A percentile compares a stretch with the other conserved stretches of the same genome.
Evolutionary conservation across 2,113 vertebrate species (phyloP).

Genomic region (Nanorana parkeri): DNA sequence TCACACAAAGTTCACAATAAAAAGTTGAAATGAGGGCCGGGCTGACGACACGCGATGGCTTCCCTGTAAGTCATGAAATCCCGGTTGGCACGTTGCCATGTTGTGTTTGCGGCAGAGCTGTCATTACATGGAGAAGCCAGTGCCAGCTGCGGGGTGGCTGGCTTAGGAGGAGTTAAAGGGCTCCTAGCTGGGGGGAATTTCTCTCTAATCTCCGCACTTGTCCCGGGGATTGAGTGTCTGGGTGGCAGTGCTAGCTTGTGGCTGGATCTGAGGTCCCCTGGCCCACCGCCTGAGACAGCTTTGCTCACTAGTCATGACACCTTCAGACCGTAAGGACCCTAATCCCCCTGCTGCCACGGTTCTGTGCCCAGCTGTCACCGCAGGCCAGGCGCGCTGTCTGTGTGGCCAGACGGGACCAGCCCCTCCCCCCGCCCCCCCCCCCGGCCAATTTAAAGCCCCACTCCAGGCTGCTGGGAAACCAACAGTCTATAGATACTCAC

Average conservation of each 20-base stretch:
- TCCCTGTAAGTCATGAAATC: too few species aligned
- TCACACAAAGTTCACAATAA: too few species aligned
- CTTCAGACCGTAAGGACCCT: conserved; percentile 26
- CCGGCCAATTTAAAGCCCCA: too few species aligned
- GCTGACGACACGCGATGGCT: too few species aligned
- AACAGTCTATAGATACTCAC: too few species aligned
- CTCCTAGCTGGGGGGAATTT: conserved; percentile 72
- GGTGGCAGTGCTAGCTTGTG: conserved; percentile 81
- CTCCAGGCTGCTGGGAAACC: too few species aligned
- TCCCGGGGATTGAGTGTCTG: conserved; percentile 81
- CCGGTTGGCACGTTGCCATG: too few species aligned
- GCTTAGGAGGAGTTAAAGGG: conserved; percentile 65
- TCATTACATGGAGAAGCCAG: neutral
- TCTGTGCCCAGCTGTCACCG: conserved; percentile 26
- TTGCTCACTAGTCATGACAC: conserved; percentile 46
- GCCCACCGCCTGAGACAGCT: conserved; percentile 75
- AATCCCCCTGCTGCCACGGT: conserved; percentile 41
- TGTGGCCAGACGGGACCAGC: neutral
- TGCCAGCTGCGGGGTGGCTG: neutral
- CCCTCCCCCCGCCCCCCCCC: too few species aligned
- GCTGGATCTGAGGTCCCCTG: conserved; percentile 74
- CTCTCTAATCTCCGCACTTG: conserved; percentile 81
- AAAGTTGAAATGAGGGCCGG: too few species aligned
- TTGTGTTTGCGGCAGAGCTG: neutral
- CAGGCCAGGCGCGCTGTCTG: conserved; percentile 12